A percentile compares a stretch with the other conserved stretches of the same genome.
Conservation (phyloP, 2,113 vertebrate species). For the Eptatretus burgeri region DNA sequence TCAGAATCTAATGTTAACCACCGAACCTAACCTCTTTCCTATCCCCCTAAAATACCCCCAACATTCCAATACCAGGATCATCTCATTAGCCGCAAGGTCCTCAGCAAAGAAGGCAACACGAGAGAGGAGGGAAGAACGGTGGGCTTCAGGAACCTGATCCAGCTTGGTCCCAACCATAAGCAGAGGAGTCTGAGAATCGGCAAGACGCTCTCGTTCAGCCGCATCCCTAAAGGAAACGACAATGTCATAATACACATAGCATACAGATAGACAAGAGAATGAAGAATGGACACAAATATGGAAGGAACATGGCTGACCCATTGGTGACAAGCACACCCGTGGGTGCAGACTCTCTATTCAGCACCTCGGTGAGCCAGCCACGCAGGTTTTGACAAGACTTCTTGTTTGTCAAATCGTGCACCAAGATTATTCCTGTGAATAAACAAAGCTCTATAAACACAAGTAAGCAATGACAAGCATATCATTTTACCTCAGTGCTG, state of each 20-base stretch:
- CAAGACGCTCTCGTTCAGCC: slow-evolving; percentile 79
- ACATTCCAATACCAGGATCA: slow-evolving; percentile 44
- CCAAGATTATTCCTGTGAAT: slow-evolving; percentile 58
- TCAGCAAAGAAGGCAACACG: slow-evolving; percentile 75
- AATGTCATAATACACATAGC: background rate
- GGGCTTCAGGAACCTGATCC: slow-evolving; percentile 75
- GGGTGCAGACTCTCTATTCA: slow-evolving; percentile 55
- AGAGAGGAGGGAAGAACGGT: slow-evolving; percentile 61
- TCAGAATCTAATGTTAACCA: background rate
- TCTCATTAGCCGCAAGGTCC: slow-evolving; percentile 90
- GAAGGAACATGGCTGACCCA: slow-evolving; percentile 24
- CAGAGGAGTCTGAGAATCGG: slow-evolving; percentile 63
- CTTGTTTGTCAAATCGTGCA: slow-evolving; percentile 92
- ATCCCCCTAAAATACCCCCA: background rate
- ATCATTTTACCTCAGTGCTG: too few species aligned
- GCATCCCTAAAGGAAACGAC: slow-evolving; percentile 27
- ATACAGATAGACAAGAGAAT: background rate
- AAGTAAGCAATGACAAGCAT: too few species aligned
- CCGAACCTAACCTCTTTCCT: background rate
- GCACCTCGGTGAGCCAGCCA: slow-evolving; percentile 64
- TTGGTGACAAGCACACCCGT: slow-evolving; percentile 77
- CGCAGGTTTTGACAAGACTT: slow-evolving; percentile 93
- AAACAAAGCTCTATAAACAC: background rate
- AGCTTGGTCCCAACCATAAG: slow-evolving; percentile 82
- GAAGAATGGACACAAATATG: background rate